Percentiles rank a stretch among this genome's conserved stretches.
phyloP scores from a whole-genome alignment of 2,797 vertebrate genomes.

The Lacerta bilineata region DNA sequence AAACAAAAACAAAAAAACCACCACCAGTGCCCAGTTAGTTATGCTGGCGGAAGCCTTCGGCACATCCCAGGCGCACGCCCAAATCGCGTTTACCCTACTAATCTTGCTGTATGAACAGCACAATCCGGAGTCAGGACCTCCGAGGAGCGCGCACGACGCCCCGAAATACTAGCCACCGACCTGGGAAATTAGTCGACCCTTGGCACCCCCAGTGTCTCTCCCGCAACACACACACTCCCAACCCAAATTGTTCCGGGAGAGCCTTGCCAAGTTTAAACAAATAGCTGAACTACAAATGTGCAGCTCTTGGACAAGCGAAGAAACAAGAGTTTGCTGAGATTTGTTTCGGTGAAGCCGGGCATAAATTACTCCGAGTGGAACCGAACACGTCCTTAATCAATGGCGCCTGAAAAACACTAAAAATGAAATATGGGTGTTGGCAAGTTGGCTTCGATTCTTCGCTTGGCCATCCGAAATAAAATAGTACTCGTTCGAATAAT shows the following conservation, averaged over 20 bases:
- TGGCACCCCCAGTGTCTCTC: not conserved
- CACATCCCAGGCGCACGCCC: not conserved
- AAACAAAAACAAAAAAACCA: no score
- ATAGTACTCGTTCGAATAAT: no score
- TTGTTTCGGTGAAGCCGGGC: constrained; percentile 34
- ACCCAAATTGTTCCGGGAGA: not conserved
- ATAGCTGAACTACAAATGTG: not conserved
- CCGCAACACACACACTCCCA: not conserved
- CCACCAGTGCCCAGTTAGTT: not conserved
- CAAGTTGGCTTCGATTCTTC: constrained; percentile 20
- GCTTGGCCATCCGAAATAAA: constrained; percentile 18
- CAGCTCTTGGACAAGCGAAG: not conserved
- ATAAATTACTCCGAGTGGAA: constrained; percentile 23
- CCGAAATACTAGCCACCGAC: not conserved
- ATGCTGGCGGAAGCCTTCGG: fast-evolving
- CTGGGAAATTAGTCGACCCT: no score
- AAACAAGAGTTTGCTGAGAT: constrained; percentile 8
- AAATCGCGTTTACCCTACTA: fast-evolving
- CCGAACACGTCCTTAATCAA: not conserved
- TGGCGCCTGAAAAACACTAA: constrained; percentile 45
- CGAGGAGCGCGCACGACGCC: not conserved
- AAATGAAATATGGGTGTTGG: constrained; percentile 22
- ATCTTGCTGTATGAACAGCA: not conserved
- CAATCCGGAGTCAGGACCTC: not conserved
- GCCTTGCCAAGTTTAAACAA: not conserved